Conservation (phyloP, 2,888 invertebrate genomes). For the Anthophora plumipes region DNA sequence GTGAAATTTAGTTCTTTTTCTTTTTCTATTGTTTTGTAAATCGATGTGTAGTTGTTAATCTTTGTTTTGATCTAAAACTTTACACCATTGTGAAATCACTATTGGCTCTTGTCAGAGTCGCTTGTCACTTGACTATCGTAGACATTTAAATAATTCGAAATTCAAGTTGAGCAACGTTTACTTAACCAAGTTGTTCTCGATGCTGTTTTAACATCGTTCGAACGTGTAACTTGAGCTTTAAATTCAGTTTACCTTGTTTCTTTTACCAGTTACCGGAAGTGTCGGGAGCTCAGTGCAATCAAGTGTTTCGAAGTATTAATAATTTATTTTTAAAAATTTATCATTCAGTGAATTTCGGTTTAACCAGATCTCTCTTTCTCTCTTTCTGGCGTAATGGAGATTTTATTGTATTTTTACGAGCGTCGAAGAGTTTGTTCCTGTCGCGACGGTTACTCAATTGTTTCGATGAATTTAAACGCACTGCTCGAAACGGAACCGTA, state of each 20-base stretch:
- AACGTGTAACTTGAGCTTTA: not conserved
- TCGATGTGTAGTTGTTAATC: not conserved
- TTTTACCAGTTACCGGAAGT: not conserved
- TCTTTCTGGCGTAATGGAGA: not conserved
- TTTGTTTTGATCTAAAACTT: not conserved
- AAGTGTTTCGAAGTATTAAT: not conserved
- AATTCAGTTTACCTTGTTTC: not conserved
- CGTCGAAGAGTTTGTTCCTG: not conserved
- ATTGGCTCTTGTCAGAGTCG: slow-evolving; percentile 7
- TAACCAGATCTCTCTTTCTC: not conserved
- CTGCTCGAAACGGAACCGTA: slow-evolving; percentile 61
- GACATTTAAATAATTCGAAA: not conserved
- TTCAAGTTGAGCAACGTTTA: not conserved
- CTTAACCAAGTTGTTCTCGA: not conserved
- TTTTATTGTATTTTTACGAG: slow-evolving; percentile 4
- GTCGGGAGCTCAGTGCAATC: not conserved
- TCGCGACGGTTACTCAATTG: slow-evolving; percentile 67
- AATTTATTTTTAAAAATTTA: not conserved
- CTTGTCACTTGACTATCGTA: not conserved
- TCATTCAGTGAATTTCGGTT: not conserved
- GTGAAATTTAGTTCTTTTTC: no score
- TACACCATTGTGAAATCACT: not conserved
- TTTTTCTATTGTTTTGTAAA: no score
- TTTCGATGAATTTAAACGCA: slow-evolving; percentile 71
- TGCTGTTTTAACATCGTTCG: slow-evolving; percentile 3